phyloP scores from a whole-genome alignment of 2,113 vertebrate species.

The Corythoichthys intestinalis region DNA sequence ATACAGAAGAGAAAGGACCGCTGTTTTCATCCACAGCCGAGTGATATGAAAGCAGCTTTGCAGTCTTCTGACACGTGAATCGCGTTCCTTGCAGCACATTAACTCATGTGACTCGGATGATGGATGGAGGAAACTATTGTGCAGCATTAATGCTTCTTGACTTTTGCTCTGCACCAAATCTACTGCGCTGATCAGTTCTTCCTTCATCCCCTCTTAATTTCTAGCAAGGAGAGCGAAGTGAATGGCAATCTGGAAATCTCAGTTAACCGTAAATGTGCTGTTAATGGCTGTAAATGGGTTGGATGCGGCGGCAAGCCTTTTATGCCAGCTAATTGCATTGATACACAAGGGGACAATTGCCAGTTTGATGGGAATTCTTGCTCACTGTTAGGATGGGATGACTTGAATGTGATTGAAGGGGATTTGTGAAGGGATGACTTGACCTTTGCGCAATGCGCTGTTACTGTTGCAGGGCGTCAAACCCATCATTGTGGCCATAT shows the following conservation, averaged over 20 bases:
- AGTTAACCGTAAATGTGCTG: constrained; percentile 60
- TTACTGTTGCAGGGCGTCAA: background rate
- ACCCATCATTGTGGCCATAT: background rate
- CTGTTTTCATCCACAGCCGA: constrained; percentile 5
- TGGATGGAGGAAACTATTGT: constrained; percentile 3
- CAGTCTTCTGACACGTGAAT: constrained; percentile 5
- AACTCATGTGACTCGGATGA: constrained; percentile 7
- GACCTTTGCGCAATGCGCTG: constrained; percentile 26
- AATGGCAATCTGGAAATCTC: constrained; percentile 48
- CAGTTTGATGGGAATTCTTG: constrained; percentile 48
- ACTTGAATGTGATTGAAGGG: constrained; percentile 36
- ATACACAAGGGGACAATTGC: constrained; percentile 66
- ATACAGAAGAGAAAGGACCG: constrained; percentile 13
- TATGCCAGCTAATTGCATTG: constrained; percentile 61
- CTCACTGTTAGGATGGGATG: constrained; percentile 49
- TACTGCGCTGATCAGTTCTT: constrained; percentile 1
- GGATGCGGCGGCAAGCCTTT: constrained; percentile 60
- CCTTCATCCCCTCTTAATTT: constrained; percentile 16
- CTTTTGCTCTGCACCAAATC: constrained; percentile 12
- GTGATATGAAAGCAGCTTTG: constrained; percentile 3
- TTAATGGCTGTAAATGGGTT: constrained; percentile 59
- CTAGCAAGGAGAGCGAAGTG: constrained; percentile 9
- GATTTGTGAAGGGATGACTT: constrained; percentile 15
- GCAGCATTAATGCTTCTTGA: constrained; percentile 10
- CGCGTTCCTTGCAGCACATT: background rate